phyloP scores from a whole-genome alignment of 2,113 vertebrate genomes.

The Eira barbara region DNA sequence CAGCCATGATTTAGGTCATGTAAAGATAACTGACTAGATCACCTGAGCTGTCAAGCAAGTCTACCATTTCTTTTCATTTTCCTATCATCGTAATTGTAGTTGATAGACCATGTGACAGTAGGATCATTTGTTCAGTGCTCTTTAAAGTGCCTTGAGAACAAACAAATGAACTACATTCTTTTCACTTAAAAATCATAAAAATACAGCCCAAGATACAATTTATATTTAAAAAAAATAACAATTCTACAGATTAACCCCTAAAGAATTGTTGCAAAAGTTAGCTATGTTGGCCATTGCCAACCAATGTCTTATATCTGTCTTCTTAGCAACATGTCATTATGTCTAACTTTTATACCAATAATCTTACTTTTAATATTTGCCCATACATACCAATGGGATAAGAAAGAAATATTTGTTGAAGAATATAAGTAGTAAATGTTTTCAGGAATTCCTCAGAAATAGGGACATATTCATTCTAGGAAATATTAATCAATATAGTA shows the following conservation, averaged over 20 bases:
- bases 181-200: constrained; percentile 30
- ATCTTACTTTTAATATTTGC: background rate
- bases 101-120: background rate
- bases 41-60: background rate
- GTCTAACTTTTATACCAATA: background rate
- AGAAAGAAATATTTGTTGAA: constrained; percentile 3
- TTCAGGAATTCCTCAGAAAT: background rate
- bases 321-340: background rate
- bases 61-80: background rate
- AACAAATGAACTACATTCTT: background rate
- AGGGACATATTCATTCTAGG: background rate
- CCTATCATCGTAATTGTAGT: background rate
- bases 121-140: background rate
- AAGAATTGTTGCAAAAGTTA: background rate
- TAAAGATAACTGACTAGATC: background rate
- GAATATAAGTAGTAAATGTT: background rate
- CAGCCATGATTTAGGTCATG: background rate
- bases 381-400: background rate
- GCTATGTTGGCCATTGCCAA: background rate
- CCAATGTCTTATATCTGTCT: background rate
- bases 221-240: background rate
- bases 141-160: background rate
- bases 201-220: background rate
- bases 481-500: background rate
- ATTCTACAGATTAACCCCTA: background rate